These are phyloP conservation scores for Mobula hypostoma DNA, from an alignment of 2,113 vertebrate genomes.

Conservation along the genomic window DNA sequence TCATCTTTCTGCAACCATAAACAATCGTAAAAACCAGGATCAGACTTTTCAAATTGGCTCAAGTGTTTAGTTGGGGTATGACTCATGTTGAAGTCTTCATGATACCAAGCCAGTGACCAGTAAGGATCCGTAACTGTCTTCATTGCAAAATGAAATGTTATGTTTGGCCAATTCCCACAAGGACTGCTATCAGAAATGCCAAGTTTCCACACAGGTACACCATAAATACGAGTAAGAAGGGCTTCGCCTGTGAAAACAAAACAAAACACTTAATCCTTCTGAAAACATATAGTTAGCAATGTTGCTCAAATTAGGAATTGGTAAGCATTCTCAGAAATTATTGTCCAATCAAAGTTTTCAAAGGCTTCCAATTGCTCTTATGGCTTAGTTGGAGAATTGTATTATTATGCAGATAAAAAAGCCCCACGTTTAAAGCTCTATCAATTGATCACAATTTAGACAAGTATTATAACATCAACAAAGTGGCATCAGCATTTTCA, in stretches of 20 bases:
- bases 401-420: neutral
- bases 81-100: neutral
- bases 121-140: neutral
- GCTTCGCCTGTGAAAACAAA: slow-evolving; percentile 42
- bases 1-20: neutral
- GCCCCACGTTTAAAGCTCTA: neutral
- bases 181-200: slow-evolving; percentile 55
- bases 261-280: slow-evolving; percentile 16
- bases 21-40: neutral
- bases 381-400: no score
- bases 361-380: neutral
- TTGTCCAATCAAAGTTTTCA: neutral
- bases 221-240: slow-evolving; percentile 44
- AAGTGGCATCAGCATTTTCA: neutral
- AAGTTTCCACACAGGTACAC: slow-evolving; percentile 57
- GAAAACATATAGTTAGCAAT: neutral
- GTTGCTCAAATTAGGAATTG: neutral
- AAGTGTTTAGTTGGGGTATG: neutral
- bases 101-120: neutral
- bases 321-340: neutral
- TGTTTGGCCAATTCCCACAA: slow-evolving; percentile 57
- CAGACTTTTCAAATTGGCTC: neutral
- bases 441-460: neutral
- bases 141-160: slow-evolving; percentile 39
- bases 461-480: neutral